These are phyloP conservation scores for Leucophenga montana DNA, from an alignment of 2,888 invertebrate species.

Conservation along the genomic window DNA sequence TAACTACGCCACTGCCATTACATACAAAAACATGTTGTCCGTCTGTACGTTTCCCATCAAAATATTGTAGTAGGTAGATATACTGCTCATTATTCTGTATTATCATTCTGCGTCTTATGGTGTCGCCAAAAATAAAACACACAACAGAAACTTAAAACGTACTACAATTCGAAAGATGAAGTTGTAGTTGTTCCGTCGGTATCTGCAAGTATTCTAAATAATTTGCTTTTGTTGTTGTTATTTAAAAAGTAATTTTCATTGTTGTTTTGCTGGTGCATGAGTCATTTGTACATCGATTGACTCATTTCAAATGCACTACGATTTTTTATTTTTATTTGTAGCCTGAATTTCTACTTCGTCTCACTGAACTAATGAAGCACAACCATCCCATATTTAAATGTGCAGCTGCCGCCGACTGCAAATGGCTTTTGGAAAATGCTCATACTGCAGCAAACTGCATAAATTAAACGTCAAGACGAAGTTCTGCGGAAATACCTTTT, in stretches of 20 bases:
- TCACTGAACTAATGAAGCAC: too few relatives aligned
- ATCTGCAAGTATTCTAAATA: neutral
- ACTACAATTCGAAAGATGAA: neutral
- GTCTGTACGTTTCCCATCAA: constrained; percentile 9
- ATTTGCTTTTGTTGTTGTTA: neutral
- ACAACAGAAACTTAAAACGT: neutral
- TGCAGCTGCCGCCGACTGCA: neutral
- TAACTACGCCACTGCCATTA: too few relatives aligned
- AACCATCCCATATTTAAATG: too few relatives aligned
- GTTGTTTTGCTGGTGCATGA: neutral
- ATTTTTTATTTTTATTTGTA: too few relatives aligned
- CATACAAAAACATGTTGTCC: neutral
- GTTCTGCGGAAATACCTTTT: neutral
- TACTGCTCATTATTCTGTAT: constrained; percentile 45
- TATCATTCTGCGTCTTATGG: constrained; percentile 27
- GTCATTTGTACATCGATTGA: too few relatives aligned
- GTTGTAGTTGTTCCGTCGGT: constrained; percentile 17
- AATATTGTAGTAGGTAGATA: constrained; percentile 15
- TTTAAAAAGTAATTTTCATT: neutral
- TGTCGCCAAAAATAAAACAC: constrained; percentile 10
- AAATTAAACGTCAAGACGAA: constrained; percentile 12
- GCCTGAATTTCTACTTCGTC: too few relatives aligned
- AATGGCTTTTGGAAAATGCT: neutral
- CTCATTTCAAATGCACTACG: too few relatives aligned
- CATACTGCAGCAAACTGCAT: constrained; percentile 1